phyloP scores from a whole-genome alignment of 2,888 invertebrate species.

The Drosophila recens region DNA sequence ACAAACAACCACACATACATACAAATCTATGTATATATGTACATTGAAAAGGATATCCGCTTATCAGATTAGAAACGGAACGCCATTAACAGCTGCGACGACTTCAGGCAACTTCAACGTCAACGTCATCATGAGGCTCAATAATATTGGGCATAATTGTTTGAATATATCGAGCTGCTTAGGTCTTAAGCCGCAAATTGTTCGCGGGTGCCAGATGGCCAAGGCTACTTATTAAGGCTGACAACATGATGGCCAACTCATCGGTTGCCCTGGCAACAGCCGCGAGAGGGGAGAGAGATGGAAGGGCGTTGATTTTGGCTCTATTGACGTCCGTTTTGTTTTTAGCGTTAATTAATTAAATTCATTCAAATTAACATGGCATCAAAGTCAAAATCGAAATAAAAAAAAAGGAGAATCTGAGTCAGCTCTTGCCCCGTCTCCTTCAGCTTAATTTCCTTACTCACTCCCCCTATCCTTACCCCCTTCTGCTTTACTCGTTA shows the following conservation, averaged over 20 bases:
- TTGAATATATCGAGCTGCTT: slow-evolving; percentile 66
- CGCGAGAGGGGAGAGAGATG: not conserved
- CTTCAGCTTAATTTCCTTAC: not conserved
- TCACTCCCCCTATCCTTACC: not conserved
- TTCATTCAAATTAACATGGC: slow-evolving; percentile 79
- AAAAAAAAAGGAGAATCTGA: slow-evolving; percentile 6
- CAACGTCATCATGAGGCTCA: slow-evolving; percentile 53
- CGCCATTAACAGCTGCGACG: slow-evolving; percentile 72
- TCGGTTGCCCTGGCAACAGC: slow-evolving; percentile 29
- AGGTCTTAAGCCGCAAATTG: slow-evolving; percentile 61
- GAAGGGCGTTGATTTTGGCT: slow-evolving; percentile 24
- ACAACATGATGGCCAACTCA: slow-evolving; percentile 37
- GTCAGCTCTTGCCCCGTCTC: slow-evolving; percentile 19
- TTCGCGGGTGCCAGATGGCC: slow-evolving; percentile 52
- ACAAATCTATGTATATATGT: slow-evolving; percentile 15
- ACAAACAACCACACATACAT: not conserved
- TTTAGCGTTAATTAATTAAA: slow-evolving; percentile 82
- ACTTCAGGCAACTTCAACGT: not conserved
- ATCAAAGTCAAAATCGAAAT: slow-evolving; percentile 32
- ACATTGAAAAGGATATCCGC: slow-evolving; percentile 62
- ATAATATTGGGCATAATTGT: slow-evolving; percentile 72
- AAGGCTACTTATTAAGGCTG: slow-evolving; percentile 44
- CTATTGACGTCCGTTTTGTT: slow-evolving; percentile 76
- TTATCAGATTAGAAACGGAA: slow-evolving; percentile 62
- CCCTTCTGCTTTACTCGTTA: slow-evolving; percentile 7